Percentiles rank a stretch among this genome's conserved stretches.
These are phyloP conservation scores for Notospermus geniculatus DNA, from an alignment of 1,140 invertebrate genomes.

Conservation along the genomic window DNA sequence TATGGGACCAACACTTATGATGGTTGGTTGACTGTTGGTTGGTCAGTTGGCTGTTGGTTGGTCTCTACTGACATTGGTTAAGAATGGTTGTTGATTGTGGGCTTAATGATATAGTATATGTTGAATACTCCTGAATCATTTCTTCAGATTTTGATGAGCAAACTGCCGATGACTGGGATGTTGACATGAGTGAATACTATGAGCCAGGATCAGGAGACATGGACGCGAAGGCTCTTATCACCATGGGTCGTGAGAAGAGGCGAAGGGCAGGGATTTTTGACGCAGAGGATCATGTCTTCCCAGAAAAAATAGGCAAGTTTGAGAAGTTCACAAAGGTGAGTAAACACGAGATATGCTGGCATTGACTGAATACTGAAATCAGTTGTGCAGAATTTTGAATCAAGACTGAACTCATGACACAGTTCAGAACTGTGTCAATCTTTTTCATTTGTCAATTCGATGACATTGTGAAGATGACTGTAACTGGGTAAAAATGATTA, in stretches of 20 bases:
- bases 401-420: too few relatives aligned
- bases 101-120: too few relatives aligned
- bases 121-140: too few relatives aligned
- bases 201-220: slow-evolving; percentile 57
- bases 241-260: slow-evolving; percentile 56
- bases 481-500: neutral
- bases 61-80: too few relatives aligned
- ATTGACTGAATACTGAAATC: too few relatives aligned
- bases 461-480: too few relatives aligned
- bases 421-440: too few relatives aligned
- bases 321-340: slow-evolving; percentile 56
- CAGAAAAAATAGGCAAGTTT: slow-evolving; percentile 54
- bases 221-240: slow-evolving; percentile 55
- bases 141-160: slow-evolving; percentile 62
- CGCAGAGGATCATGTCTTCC: slow-evolving; percentile 38
- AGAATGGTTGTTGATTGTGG: too few relatives aligned
- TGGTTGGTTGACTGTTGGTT: neutral
- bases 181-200: slow-evolving; percentile 64
- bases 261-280: slow-evolving; percentile 38
- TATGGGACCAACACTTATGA: neutral
- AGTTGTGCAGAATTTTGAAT: neutral
- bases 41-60: too few relatives aligned
- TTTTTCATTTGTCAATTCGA: too few relatives aligned
- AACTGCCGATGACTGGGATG: slow-evolving; percentile 65
- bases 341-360: neutral